Conservation (phyloP, 2,888 invertebrate species). For the Hartigia nigra region DNA sequence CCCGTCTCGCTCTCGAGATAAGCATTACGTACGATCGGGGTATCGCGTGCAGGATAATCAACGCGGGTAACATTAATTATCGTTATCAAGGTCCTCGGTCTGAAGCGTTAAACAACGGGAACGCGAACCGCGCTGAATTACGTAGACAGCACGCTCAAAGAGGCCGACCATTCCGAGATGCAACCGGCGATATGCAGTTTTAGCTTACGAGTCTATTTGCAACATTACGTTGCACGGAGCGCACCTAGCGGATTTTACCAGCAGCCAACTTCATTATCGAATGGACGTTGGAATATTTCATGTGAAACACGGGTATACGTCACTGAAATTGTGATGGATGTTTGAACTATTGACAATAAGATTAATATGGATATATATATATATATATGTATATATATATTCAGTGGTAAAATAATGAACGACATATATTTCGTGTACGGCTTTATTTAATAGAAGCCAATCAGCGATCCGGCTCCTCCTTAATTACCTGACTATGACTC, state of each 20-base stretch:
- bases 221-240: slow-evolving; percentile 35
- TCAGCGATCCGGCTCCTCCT: slow-evolving; percentile 38
- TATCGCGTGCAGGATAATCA: slow-evolving; percentile 56
- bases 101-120: slow-evolving; percentile 48
- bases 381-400: not conserved
- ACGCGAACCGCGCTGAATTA: slow-evolving; percentile 34
- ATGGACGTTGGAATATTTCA: not conserved
- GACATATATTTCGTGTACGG: not conserved
- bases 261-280: not conserved
- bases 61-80: slow-evolving; percentile 58
- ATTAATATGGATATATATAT: not conserved
- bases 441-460: slow-evolving; percentile 29
- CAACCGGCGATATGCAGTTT: slow-evolving; percentile 37
- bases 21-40: not conserved
- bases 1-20: not conserved
- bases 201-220: slow-evolving; percentile 46
- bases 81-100: slow-evolving; percentile 53
- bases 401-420: not conserved
- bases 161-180: slow-evolving; percentile 34
- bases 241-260: slow-evolving; percentile 4
- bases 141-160: slow-evolving; percentile 25
- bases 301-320: not conserved
- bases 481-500: slow-evolving; percentile 47
- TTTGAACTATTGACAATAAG: not conserved
- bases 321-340: not conserved